Percentiles rank a stretch among this genome's conserved stretches.
These are phyloP conservation scores for Cavia aperea DNA, from an alignment of 2,113 vertebrate species.

Conservation along the genomic window DNA sequence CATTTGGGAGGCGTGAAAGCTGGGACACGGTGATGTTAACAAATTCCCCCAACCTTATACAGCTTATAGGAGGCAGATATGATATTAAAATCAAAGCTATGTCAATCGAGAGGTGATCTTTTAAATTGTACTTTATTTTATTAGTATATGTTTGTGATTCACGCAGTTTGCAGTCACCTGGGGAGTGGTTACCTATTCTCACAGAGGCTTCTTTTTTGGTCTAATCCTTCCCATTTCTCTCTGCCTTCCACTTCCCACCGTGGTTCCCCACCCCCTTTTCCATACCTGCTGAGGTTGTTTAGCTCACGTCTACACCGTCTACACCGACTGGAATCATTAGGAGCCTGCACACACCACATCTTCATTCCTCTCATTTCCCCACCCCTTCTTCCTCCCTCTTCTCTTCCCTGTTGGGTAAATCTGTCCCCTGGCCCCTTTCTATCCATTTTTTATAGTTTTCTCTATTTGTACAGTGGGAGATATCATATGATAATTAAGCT, in stretches of 20 bases:
- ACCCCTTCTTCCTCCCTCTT: neutral
- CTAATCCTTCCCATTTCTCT: neutral
- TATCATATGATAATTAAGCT: neutral
- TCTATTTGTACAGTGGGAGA: neutral
- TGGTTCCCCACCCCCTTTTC: neutral
- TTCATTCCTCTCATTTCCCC: neutral
- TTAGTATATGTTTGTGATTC: neutral
- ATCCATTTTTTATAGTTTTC: neutral
- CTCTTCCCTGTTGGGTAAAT: neutral
- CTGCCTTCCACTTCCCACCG: rapidly evolving
- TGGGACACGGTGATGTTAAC: neutral
- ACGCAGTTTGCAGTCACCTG: neutral
- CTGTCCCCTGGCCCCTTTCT: neutral
- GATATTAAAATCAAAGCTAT: neutral
- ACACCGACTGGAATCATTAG: neutral
- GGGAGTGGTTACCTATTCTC: neutral
- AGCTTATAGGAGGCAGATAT: neutral
- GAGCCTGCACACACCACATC: neutral
- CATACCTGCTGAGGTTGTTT: neutral
- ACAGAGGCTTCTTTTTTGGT: neutral
- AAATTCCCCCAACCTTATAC: neutral
- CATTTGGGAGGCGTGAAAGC: neutral
- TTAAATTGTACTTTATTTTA: neutral
- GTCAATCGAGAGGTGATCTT: neutral
- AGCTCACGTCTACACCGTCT: neutral